phyloP scores from a whole-genome alignment of 2,113 vertebrate genomes.

The Brienomyrus longianalis region DNA sequence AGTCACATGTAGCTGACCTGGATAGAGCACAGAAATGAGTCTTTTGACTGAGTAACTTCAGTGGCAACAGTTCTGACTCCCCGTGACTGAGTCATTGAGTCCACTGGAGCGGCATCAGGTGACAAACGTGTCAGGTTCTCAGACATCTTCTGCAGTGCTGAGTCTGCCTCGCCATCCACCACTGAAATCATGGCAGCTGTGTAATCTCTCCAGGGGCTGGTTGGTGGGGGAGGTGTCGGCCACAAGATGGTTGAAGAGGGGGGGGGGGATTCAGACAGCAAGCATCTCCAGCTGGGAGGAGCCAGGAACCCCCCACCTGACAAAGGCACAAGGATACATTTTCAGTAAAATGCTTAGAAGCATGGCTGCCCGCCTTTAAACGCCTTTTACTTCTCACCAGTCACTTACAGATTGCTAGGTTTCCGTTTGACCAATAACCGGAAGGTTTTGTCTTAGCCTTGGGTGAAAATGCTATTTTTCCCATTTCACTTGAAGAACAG shows the following conservation, averaged over 20 bases:
- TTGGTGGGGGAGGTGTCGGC: neutral
- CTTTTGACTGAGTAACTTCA: neutral
- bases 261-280: neutral
- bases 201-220: neutral
- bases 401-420: neutral
- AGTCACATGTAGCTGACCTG: neutral
- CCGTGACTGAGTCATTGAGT: neutral
- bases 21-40: neutral
- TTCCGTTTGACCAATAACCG: neutral
- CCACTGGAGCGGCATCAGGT: neutral
- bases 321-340: neutral
- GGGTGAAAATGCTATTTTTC: neutral
- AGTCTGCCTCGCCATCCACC: neutral
- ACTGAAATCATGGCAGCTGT: neutral
- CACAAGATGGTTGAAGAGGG: neutral
- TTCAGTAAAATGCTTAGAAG: neutral
- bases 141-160: neutral
- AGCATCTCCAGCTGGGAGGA: neutral
- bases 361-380: neutral
- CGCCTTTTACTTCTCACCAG: neutral
- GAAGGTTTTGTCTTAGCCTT: too few relatives aligned
- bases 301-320: neutral
- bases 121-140: neutral
- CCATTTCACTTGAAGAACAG: constrained; percentile 1
- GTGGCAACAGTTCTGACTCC: neutral